A percentile compares a stretch with the other conserved stretches of the same genome.
These are phyloP conservation scores for Nothoprocta pentlandii DNA, from an alignment of 2,113 vertebrate species.

Conservation along the genomic window DNA sequence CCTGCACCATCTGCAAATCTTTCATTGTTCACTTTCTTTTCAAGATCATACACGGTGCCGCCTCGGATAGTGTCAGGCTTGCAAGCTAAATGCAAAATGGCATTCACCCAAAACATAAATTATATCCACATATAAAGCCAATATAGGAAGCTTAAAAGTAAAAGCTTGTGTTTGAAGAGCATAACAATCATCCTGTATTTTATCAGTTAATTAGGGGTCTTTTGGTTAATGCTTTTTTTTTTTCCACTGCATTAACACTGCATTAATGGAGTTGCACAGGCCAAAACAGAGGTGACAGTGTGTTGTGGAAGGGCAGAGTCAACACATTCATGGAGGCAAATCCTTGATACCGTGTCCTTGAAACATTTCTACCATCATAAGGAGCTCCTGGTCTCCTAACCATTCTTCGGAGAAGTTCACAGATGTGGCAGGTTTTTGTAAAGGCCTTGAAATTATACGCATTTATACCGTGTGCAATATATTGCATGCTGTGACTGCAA, in stretches of 20 bases:
- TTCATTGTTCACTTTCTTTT: constrained; percentile 52
- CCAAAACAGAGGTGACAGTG: background rate
- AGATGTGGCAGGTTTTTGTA: background rate
- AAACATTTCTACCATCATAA: rapidly evolving
- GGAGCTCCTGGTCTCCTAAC: background rate
- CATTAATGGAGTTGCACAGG: background rate
- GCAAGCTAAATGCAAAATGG: background rate
- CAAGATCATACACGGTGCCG: constrained; percentile 41
- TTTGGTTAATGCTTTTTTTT: constrained; percentile 6
- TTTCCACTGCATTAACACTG: background rate
- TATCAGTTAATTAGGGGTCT: background rate
- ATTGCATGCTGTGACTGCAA: rapidly evolving
- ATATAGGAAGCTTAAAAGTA: constrained; percentile 28
- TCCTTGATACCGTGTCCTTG: background rate
- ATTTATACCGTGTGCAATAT: background rate
- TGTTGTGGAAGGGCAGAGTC: background rate
- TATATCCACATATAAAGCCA: background rate
- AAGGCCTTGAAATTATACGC: background rate
- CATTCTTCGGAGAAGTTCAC: background rate
- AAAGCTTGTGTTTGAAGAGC: background rate
- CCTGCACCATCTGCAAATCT: constrained; percentile 20
- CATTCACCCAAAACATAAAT: constrained; percentile 13
- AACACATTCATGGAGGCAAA: background rate
- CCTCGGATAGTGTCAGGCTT: background rate
- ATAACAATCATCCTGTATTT: background rate